Evolutionary conservation across 2,797 vertebrate genomes (phyloP), one percentile per base, ranked within the genome.

Genomic region (Otus scops): DNA sequence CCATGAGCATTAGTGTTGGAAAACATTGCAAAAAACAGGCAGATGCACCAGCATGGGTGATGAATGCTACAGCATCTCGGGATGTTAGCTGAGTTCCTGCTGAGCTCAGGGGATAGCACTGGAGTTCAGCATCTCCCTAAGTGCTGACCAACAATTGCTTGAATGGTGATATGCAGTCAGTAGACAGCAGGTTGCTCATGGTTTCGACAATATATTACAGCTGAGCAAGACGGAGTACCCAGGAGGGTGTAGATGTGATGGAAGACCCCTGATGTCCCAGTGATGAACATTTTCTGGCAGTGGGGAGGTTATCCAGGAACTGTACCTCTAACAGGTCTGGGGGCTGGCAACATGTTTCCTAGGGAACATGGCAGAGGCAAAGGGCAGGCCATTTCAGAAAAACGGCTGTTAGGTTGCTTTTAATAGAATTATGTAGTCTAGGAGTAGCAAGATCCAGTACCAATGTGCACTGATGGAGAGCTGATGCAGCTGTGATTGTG

Each of bases 241-340:
- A 27, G 41, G 26, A 69, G 45, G 13, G 11, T 68, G 67, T 28
- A 45, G 18, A 23, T 73, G 36, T n/a, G 23, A 13, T 26, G 9
- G 36, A 64, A 68, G 36, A 50, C 34, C 30, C 19, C 14, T 1
- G 1, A 7, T 36, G 19, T 64, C 45, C 11, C n/a, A 65, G 28
- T 4, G 11, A 15, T 11, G 23, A 59, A 9, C 17, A 15, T 0
- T 0, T 51, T 61, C n/a, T 50, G 57, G 28, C 14, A 28, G 13
- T 15, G 28, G 11, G 20, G 24, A 43, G 8, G 13, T 71, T 80
- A 60, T 21, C 41, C 14, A 32, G 32, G 41, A 88, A 23, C 27
- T 1, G 1, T 50, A 75, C 11, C 19, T 78, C n/a, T 38, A 20
- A 24, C 10, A 23, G 32, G 26, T 34, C 38, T 65, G 36, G 26